Percentiles rank a stretch among this genome's conserved stretches.
Conservation (phyloP, 2,888 invertebrate genomes). For the Drosophila ezoana region DNA sequence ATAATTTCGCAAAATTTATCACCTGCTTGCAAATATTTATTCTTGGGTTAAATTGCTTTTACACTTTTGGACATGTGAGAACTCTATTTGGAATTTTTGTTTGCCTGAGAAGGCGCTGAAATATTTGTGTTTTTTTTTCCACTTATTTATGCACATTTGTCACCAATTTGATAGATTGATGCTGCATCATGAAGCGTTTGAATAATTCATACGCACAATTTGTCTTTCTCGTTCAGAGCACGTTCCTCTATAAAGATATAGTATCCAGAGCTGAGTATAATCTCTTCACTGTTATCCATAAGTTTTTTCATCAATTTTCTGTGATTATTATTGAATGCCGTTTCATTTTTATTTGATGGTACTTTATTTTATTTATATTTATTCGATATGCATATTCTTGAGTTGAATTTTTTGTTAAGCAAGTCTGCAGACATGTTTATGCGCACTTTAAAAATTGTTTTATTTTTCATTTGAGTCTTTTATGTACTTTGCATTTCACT, state of each 20-base stretch:
- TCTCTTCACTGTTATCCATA: slow-evolving; percentile 8
- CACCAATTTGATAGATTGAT: slow-evolving; percentile 13
- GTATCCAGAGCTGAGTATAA: slow-evolving; percentile 7
- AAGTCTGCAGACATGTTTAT: slow-evolving; percentile 17
- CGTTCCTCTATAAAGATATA: slow-evolving; percentile 10
- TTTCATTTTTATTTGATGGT: not conserved
- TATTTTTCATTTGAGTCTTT: slow-evolving; percentile 32
- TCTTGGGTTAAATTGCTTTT: slow-evolving; percentile 1
- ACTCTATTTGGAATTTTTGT: slow-evolving; percentile 32
- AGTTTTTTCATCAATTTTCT: not conserved
- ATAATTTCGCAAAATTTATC: slow-evolving; percentile 28
- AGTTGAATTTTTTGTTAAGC: not conserved
- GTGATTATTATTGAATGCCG: not conserved
- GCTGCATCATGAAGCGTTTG: not conserved
- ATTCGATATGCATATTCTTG: not conserved
- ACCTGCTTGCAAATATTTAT: slow-evolving; percentile 27
- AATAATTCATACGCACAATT: slow-evolving; percentile 10
- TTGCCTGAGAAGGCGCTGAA: not conserved
- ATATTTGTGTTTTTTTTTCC: slow-evolving; percentile 1
- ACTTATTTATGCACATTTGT: slow-evolving; percentile 33
- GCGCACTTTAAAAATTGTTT: slow-evolving; percentile 8
- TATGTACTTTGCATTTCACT: slow-evolving; percentile 46
- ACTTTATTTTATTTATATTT: not conserved
- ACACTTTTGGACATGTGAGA: slow-evolving; percentile 19
- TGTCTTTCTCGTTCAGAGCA: slow-evolving; percentile 24